phyloP scores from a whole-genome alignment of 2,888 invertebrate species.

The Polydrusus pterygomalis region DNA sequence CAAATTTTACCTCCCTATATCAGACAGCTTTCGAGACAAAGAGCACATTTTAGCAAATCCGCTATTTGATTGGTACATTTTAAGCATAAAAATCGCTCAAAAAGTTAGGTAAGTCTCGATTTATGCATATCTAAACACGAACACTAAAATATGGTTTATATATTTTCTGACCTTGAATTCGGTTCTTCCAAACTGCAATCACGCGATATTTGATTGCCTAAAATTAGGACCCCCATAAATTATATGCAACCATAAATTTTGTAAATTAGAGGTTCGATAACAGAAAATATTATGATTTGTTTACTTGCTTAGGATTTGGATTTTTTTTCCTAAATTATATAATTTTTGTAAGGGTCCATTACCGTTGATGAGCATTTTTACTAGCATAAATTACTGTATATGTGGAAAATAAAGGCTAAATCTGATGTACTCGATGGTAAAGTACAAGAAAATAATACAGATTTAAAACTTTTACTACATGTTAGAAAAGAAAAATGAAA shows the following conservation, averaged over 20 bases:
- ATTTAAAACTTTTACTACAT: too few relatives aligned
- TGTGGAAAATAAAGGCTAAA: too few relatives aligned
- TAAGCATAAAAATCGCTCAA: too few relatives aligned
- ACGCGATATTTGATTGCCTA: conserved; percentile 15
- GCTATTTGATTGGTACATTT: too few relatives aligned
- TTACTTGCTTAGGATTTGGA: not conserved
- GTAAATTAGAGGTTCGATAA: conserved; percentile 2
- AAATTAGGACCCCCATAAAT: conserved; percentile 16
- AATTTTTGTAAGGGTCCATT: not conserved
- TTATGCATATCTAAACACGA: not conserved
- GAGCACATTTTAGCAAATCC: too few relatives aligned
- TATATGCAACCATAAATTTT: conserved; percentile 3
- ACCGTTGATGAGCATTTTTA: not conserved
- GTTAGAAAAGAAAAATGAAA: too few relatives aligned
- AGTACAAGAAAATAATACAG: too few relatives aligned
- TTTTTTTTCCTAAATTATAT: not conserved
- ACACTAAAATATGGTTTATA: not conserved
- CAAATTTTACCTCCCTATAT: too few relatives aligned
- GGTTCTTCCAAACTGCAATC: not conserved
- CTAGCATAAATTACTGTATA: too few relatives aligned
- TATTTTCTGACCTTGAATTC: not conserved
- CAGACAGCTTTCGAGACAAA: too few relatives aligned
- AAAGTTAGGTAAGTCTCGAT: not conserved
- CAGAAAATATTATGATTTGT: not conserved
- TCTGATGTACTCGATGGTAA: too few relatives aligned